These are phyloP conservation scores for Coenobita brevimanus DNA, from an alignment of 1,140 invertebrate genomes.

Conservation along the genomic window DNA sequence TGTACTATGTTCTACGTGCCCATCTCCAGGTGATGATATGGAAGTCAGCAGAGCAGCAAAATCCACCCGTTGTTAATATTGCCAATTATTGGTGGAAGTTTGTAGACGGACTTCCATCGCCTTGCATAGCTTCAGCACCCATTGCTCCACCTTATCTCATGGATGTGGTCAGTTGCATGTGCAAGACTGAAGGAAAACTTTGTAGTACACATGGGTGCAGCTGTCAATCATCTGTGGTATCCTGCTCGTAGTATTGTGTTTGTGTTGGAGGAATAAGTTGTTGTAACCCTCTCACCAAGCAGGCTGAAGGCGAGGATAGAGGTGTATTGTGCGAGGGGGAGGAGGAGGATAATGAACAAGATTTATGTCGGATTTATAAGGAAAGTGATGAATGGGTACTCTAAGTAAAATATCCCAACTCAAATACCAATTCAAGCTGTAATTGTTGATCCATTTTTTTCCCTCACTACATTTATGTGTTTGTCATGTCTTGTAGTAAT, in stretches of 20 bases:
- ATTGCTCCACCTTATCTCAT: constrained; percentile 1
- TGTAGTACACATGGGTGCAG: constrained; percentile 2
- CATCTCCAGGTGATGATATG: neutral
- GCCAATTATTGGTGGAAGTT: constrained; percentile 2
- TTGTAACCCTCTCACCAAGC: constrained; percentile 13
- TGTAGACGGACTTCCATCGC: constrained; percentile 12
- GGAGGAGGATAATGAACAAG: constrained; percentile 7
- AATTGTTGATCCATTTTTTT: too few species aligned
- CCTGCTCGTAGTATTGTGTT: neutral
- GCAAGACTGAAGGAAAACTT: neutral
- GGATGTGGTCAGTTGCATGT: neutral
- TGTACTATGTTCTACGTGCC: neutral
- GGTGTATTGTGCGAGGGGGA: neutral
- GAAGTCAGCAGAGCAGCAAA: neutral
- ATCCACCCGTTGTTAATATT: neutral
- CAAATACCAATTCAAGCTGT: too few species aligned
- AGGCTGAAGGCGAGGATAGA: constrained; percentile 25
- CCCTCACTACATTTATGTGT: too few species aligned
- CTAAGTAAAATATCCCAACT: too few species aligned
- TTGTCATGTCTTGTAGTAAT: too few species aligned
- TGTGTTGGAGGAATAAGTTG: constrained; percentile 6
- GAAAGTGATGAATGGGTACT: neutral
- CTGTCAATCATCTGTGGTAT: constrained; percentile 7
- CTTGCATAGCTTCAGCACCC: neutral
- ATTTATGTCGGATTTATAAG: neutral